These are phyloP conservation scores for Euschistus heros DNA, from an alignment of 1,140 invertebrate species.

Conservation along the genomic window DNA sequence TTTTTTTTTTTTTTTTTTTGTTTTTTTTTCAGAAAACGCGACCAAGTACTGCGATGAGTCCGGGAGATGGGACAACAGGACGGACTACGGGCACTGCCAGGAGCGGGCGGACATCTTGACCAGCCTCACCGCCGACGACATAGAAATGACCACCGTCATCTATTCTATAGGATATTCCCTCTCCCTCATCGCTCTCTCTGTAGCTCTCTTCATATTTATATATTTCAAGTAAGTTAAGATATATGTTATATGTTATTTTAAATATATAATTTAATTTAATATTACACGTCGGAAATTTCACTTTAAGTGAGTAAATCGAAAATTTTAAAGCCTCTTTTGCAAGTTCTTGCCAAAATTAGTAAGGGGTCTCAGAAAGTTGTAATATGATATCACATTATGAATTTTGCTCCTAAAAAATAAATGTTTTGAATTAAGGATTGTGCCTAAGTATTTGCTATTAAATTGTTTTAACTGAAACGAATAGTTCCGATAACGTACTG, in stretches of 20 bases:
- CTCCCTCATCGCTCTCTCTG: conserved; percentile 60
- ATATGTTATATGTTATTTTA: neutral
- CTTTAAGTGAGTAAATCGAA: no score
- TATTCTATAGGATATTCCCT: conserved; percentile 66
- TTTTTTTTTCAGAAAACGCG: conserved; percentile 38
- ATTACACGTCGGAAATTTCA: no score
- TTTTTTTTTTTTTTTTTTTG: neutral
- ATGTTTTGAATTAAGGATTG: no score
- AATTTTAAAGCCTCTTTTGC: no score
- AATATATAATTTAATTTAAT: no score
- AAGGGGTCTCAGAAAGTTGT: no score
- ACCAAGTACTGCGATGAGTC: conserved; percentile 37
- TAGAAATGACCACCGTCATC: conserved; percentile 50
- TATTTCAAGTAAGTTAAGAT: conserved; percentile 64
- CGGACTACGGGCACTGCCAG: conserved; percentile 38
- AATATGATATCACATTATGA: no score
- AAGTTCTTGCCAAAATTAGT: no score
- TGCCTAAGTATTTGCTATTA: no score
- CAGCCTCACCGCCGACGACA: conserved; percentile 31
- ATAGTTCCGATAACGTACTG: no score
- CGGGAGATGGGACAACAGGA: conserved; percentile 38
- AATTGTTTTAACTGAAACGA: no score
- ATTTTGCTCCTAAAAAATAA: no score
- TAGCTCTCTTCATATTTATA: conserved; percentile 68
- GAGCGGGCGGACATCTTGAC: conserved; percentile 15